These are phyloP conservation scores for Desoria tigrina DNA, from an alignment of 2,888 invertebrate genomes.

Conservation along the genomic window DNA sequence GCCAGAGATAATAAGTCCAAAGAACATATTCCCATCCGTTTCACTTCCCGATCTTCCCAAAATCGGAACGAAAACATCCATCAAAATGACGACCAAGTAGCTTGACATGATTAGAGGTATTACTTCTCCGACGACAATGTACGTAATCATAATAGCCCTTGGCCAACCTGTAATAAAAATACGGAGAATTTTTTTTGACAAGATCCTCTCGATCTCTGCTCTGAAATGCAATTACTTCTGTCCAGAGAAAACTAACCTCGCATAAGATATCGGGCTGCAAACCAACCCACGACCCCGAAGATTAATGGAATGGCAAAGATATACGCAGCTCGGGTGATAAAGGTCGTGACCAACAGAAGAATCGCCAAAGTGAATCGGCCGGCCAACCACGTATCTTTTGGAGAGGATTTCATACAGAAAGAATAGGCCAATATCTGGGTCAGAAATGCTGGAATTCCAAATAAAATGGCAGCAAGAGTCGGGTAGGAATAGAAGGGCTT, in stretches of 20 bases:
- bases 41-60: conserved; percentile 49
- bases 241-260: conserved; percentile 31
- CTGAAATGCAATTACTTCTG: neutral
- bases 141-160: conserved; percentile 36
- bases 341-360: conserved; percentile 41
- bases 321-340: conserved; percentile 45
- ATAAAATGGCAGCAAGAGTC: conserved; percentile 40
- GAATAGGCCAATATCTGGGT: conserved; percentile 42
- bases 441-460: conserved; percentile 49
- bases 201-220: neutral
- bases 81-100: conserved; percentile 38
- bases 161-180: conserved; percentile 35
- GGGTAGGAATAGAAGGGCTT: conserved; percentile 51
- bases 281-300: conserved; percentile 46
- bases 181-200: conserved; percentile 8
- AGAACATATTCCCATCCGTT: conserved; percentile 48
- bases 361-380: conserved; percentile 45
- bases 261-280: conserved; percentile 36
- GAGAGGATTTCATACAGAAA: conserved; percentile 30
- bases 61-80: conserved; percentile 51
- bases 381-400: conserved; percentile 47
- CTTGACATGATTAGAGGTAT: conserved; percentile 45
- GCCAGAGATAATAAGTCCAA: conserved; percentile 42
- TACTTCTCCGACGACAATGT: conserved; percentile 46
- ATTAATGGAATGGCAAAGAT: conserved; percentile 42